Conservation (phyloP, 2,113 vertebrate species). For the Mustela nigripes region DNA sequence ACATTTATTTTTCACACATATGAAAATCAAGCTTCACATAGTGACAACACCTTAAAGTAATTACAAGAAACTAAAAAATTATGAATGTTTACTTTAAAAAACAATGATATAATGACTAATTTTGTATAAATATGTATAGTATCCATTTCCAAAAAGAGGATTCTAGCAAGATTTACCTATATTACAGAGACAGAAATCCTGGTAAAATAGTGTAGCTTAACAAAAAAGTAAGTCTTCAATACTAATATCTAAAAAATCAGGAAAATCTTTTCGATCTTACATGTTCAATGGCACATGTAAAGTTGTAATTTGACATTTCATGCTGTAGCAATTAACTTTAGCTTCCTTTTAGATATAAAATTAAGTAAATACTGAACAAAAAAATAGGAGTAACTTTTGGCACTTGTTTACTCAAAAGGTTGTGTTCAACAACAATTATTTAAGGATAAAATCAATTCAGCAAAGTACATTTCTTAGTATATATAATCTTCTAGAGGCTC, state of each 20-base stretch:
- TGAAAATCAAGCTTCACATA: not conserved
- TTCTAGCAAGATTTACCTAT: not conserved
- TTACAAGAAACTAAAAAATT: not conserved
- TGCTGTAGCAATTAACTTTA: not conserved
- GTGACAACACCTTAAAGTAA: not conserved
- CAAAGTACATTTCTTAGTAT: conserved; percentile 58
- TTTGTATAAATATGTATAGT: not conserved
- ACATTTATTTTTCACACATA: not conserved
- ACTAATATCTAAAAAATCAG: not conserved
- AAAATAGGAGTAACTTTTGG: conserved; percentile 43
- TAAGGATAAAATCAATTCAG: conserved; percentile 53
- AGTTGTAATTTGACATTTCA: not conserved
- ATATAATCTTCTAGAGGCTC: conserved; percentile 65
- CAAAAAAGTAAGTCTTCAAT: not conserved
- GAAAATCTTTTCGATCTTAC: not conserved
- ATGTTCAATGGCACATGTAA: not conserved
- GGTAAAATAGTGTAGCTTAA: not conserved
- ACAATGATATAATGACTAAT: not conserved
- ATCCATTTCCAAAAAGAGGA: not conserved
- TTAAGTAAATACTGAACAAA: conserved; percentile 15
- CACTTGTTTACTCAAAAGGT: conserved; percentile 71
- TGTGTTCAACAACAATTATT: conserved; percentile 57
- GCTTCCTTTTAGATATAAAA: not conserved
- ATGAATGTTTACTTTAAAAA: not conserved
- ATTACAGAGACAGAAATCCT: not conserved